These are phyloP conservation scores for Drosophila engyochracea DNA, from an alignment of 2,888 invertebrate genomes.

Conservation along the genomic window DNA sequence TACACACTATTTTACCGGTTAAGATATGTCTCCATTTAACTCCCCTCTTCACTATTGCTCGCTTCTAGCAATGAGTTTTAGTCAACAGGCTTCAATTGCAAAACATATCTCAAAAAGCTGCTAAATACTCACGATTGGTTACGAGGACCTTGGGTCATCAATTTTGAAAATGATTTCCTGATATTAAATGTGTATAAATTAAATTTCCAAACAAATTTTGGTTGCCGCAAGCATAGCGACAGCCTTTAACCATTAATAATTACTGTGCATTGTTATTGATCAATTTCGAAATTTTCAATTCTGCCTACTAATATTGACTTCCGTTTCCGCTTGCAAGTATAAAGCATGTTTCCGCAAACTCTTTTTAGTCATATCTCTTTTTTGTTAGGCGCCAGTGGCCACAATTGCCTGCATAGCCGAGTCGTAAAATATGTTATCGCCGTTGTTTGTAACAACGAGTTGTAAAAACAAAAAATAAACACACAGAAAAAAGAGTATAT, in stretches of 20 bases:
- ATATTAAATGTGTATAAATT: conserved; percentile 49
- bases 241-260: conserved; percentile 71
- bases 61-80: not conserved
- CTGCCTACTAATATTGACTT: conserved; percentile 79
- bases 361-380: conserved; percentile 26
- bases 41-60: not conserved
- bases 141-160: conserved; percentile 43
- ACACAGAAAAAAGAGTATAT: conserved; percentile 51
- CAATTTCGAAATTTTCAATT: conserved; percentile 56
- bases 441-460: conserved; percentile 21
- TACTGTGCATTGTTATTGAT: conserved; percentile 41
- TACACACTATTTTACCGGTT: accelerated
- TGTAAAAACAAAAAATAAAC: conserved; percentile 16
- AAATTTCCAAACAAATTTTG: conserved; percentile 40
- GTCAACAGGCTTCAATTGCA: not conserved
- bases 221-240: conserved; percentile 37
- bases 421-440: conserved; percentile 69
- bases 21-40: not conserved
- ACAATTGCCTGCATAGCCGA: conserved; percentile 16
- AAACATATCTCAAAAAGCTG: not conserved
- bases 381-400: conserved; percentile 46
- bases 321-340: conserved; percentile 71
- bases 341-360: conserved; percentile 66
- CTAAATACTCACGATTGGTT: not conserved
- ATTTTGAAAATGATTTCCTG: conserved; percentile 71